Base-by-base conservation (phyloP, 2,888 invertebrate genomes). In the Prenolepis imparis region DNA sequence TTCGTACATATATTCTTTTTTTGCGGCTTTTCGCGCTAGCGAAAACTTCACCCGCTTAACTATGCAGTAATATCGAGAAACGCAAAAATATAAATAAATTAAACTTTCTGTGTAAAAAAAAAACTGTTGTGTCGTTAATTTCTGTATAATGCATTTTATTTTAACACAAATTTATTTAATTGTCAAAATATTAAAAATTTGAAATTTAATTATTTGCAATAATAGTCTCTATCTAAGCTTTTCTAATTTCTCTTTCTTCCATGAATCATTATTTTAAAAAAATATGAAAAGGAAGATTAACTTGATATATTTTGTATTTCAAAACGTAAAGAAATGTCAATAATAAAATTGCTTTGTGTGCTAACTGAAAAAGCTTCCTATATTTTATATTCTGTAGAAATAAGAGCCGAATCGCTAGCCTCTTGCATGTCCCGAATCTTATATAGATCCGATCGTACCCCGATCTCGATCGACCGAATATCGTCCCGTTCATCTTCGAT, bases 351-450 rank as follows among this genome's bases (percentile, higher is more conserved):
- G 18, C 4, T 57, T 72, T 57, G 21, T 55, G 52, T 48, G 48
- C 48, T 15, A 36, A 21, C 12, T n/a, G 68, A 55, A 57, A 21
- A 21, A 55, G 1, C 12, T 57, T 11, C 48, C 44, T 64, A 1
- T 66, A 52, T 11, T 75, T 48, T 52, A 1, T 52, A 52, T 11
- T 75, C 8, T 39, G 36, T 41, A 11, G 12, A 70, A 59, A 11
- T 57, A 59, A 68, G 3, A 85, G 83, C 84, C 84, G 89, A 91
- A 87, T 88, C 90, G 88, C 86, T 87, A 75, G 88, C 90, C 91
- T 87, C 86, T 82, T 92, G 92, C 92, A 93, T 93, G 89, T 85
- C 88, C 89, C 90, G 87, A 84, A 89, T 87, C 88, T 90, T 90
- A 36, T 36, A 36, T 36, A 90, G 89, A 87, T 90, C 86, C 87